Conservation (phyloP, 2,888 invertebrate species). For the Dryomyza anilis region DNA sequence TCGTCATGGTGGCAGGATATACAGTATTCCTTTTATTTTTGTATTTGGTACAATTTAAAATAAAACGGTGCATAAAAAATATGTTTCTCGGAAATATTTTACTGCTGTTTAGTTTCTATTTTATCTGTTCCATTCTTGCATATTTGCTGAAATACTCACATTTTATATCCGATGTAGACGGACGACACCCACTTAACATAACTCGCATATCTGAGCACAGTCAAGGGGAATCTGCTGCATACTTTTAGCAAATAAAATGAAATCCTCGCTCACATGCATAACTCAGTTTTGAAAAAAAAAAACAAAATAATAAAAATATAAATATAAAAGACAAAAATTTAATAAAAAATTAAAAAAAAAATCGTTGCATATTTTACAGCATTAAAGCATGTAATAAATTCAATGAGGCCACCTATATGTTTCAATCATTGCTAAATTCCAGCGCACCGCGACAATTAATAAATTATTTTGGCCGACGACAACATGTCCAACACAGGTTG, state of each 20-base stretch:
- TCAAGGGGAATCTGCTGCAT: neutral
- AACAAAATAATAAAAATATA: too few relatives aligned
- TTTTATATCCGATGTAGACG: neutral
- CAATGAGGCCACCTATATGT: too few relatives aligned
- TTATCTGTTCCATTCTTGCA: neutral
- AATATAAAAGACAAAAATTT: too few relatives aligned
- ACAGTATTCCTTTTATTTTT: too few relatives aligned
- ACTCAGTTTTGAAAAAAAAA: neutral
- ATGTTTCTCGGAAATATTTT: neutral
- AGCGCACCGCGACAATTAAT: too few relatives aligned
- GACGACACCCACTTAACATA: slow-evolving; percentile 21
- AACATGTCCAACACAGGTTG: too few relatives aligned
- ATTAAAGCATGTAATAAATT: too few relatives aligned
- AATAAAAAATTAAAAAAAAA: too few relatives aligned
- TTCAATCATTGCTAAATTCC: too few relatives aligned
- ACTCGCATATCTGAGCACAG: slow-evolving; percentile 13
- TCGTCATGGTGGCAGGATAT: slow-evolving; percentile 24
- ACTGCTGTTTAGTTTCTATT: slow-evolving; percentile 2
- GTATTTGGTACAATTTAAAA: too few relatives aligned
- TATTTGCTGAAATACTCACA: neutral
- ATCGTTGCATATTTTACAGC: too few relatives aligned
- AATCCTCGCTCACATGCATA: neutral
- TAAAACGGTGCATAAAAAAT: neutral
- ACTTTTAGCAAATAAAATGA: neutral
- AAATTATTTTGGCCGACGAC: too few relatives aligned